Evolutionary conservation across 2,113 vertebrate genomes (phyloP).

Genomic region (Muntiacus muntjak): DNA sequence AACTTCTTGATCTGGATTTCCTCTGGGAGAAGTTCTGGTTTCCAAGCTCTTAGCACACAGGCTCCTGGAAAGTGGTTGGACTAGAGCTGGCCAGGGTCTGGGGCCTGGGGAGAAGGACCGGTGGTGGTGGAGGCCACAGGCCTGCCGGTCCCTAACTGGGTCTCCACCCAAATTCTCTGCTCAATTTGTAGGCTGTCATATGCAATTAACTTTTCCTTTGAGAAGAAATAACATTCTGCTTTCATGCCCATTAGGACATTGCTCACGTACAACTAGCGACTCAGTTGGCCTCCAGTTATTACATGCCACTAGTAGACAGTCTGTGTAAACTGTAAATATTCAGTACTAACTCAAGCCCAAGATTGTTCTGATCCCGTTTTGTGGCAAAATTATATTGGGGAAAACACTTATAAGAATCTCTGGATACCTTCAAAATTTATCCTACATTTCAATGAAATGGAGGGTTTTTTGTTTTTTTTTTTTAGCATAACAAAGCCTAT

Average conservation of each 20-base stretch:
- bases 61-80: not conserved
- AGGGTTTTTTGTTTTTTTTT: not conserved
- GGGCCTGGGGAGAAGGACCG: not conserved
- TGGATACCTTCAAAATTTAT: constrained; percentile 28
- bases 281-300: not conserved
- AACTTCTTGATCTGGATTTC: not conserved
- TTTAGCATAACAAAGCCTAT: constrained; percentile 23
- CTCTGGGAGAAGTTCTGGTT: not conserved
- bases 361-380: not conserved
- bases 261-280: constrained; percentile 12
- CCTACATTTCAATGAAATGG: not conserved
- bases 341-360: constrained; percentile 28
- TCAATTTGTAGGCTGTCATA: not conserved
- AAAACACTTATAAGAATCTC: constrained; percentile 26
- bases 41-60: not conserved
- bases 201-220: constrained; percentile 36
- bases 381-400: not conserved
- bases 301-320: not conserved
- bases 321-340: constrained; percentile 25
- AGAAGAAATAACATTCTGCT: constrained; percentile 44
- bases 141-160: not conserved
- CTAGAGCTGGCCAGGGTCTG: not conserved
- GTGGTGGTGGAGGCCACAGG: not conserved
- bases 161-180: not conserved
- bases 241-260: not conserved